These are phyloP conservation scores for Alectura lathami DNA, from an alignment of 2,113 vertebrate species.

Conservation along the genomic window DNA sequence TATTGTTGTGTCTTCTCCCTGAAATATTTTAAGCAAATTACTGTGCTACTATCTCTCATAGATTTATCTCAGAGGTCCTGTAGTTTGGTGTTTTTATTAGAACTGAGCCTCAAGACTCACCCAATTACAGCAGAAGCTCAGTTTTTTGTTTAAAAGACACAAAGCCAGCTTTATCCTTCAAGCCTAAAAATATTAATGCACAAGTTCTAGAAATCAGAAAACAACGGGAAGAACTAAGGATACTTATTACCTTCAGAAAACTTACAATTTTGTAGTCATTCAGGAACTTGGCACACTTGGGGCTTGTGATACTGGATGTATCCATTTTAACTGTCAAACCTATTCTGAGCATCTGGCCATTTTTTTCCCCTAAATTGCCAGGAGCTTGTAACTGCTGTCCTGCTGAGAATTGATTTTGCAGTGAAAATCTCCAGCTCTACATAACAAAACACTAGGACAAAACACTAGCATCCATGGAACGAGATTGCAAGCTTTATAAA, in stretches of 20 bases:
- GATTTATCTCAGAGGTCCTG: not conserved
- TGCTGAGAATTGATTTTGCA: not conserved
- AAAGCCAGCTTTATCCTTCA: not conserved
- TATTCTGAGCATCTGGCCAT: not conserved
- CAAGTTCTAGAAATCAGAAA: not conserved
- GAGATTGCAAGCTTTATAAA: not conserved
- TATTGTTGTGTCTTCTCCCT: not conserved
- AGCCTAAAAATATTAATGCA: not conserved
- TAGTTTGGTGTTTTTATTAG: not conserved
- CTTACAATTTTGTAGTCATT: not conserved
- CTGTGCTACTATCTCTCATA: not conserved
- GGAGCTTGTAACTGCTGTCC: not conserved
- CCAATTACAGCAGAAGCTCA: not conserved
- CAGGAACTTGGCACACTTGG: not conserved
- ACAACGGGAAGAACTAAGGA: not conserved
- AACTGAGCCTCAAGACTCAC: not conserved
- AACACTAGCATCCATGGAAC: rapidly evolving
- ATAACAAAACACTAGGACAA: not conserved
- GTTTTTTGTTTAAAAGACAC: not conserved
- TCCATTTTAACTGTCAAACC: not conserved
- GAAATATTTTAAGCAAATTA: not conserved
- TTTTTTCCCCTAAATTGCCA: not conserved
- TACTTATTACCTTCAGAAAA: not conserved
- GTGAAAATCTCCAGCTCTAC: not conserved
- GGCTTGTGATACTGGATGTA: not conserved